Base-by-base conservation (phyloP, 2,113 vertebrate species). In the Oncorhynchus mykiss region DNA sequence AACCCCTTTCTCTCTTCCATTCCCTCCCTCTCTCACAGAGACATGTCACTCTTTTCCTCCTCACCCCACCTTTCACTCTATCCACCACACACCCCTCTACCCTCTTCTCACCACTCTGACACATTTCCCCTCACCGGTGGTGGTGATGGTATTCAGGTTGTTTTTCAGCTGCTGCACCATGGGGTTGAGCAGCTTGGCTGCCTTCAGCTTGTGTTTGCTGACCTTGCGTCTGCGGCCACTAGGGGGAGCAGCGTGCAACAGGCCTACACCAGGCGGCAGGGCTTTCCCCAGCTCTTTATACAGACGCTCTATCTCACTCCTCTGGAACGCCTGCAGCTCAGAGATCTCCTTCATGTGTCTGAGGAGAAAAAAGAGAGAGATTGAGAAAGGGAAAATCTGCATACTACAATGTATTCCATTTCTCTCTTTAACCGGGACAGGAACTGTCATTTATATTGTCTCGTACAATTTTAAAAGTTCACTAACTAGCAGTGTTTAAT, bases 321-420 rank as follows among this genome's bases (percentile, higher is more conserved):
- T 96, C 89, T 99, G 98, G 85, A 97, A 96, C 0, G 94, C 95
- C 89, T 99, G 97, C 45, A 99, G 93, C 84, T 99, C 97, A 0
- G 97, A 95, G 76, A 99, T 97, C 92, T 99, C 98, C 72, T 97
- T 97, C 94, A 98, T 95, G 88, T 99, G 98, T 90, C 97, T 99
- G 64, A 71, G 71, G 25, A 76, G 65, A 77, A 57, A 48, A 20
- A 67, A 6, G 4, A 57, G 13, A 29, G 34, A 8, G 49, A 27
- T 51, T 24, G 48, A 20, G 66, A 14, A 11, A 11, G 22, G 39
- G 14, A 54, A 29, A 72, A 24, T 66, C 6, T 25, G 64, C 25
- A 29, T 54, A 16, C 16, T 3, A 16, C 20, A 22, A 67, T 51
- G 48, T 54, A 49, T 59, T 22, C 59, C 25, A 20, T 67, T 64